Percentiles rank a stretch among this genome's conserved stretches.
Evolutionary conservation across 2,113 vertebrate species (phyloP).

Genomic region (Hippopotamus amphibius): DNA sequence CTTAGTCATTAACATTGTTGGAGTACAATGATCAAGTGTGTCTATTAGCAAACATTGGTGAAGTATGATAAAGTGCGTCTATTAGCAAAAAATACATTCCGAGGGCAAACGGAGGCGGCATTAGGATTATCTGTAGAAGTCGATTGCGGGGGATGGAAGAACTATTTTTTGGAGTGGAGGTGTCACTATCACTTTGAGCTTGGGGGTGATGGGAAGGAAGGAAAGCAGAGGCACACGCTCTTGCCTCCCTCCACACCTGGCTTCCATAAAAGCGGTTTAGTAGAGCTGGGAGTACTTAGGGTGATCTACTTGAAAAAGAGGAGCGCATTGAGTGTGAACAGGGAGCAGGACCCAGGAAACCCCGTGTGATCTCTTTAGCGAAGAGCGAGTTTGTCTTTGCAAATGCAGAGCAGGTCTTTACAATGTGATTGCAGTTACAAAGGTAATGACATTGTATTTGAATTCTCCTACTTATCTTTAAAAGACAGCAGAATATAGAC

Average conservation of each 20-base stretch:
- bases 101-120: background rate
- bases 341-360: background rate
- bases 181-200: slow-evolving; percentile 64
- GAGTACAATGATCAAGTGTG: slow-evolving; percentile 25
- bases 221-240: background rate
- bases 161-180: slow-evolving; percentile 1
- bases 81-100: background rate
- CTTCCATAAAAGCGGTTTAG: slow-evolving; percentile 26
- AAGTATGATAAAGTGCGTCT: background rate
- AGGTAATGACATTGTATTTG: slow-evolving; percentile 66
- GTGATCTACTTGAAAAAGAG: slow-evolving; percentile 18
- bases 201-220: background rate
- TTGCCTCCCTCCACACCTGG: background rate
- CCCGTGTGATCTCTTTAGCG: background rate
- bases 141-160: slow-evolving; percentile 28
- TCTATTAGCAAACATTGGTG: slow-evolving; percentile 38
- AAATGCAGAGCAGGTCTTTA: slow-evolving; percentile 71
- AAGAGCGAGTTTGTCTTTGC: slow-evolving; percentile 61
- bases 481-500: slow-evolving; percentile 80
- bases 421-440: slow-evolving; percentile 75
- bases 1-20: slow-evolving; percentile 65
- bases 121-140: slow-evolving; percentile 56
- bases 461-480: slow-evolving; percentile 73
- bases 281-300: slow-evolving; percentile 46
- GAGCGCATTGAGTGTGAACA: slow-evolving; percentile 11